phyloP scores from a whole-genome alignment of 2,888 invertebrate species.

The Ellobium chinense region DNA sequence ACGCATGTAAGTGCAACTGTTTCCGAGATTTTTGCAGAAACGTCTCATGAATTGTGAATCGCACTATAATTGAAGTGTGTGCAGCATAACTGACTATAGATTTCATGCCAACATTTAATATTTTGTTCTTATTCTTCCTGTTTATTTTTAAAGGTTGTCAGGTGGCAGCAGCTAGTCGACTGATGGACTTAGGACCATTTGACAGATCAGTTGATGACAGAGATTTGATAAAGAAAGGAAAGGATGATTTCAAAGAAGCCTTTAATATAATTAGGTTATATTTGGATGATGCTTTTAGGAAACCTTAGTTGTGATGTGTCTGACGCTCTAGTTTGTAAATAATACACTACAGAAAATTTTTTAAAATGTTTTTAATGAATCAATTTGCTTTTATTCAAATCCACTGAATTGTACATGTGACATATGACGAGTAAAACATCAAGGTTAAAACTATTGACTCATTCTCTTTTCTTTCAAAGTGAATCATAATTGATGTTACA shows the following conservation, averaged over 20 bases:
- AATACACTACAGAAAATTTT: no score
- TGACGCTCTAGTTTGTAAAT: no score
- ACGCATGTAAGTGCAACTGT: not conserved
- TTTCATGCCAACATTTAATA: not conserved
- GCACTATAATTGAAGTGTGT: not conserved
- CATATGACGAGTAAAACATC: no score
- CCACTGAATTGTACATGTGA: not conserved
- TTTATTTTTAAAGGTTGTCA: not conserved
- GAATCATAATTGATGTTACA: no score
- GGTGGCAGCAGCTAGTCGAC: not conserved
- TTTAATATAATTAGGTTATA: not conserved
- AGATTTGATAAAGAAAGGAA: not conserved
- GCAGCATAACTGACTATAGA: no score
- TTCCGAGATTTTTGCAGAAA: not conserved
- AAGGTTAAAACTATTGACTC: no score
- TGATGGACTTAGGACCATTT: conserved; percentile 37
- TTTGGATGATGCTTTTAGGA: not conserved
- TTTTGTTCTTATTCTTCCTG: not conserved
- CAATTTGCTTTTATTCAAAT: not conserved
- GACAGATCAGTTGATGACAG: conserved; percentile 36
- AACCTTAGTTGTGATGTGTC: not conserved
- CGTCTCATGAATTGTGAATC: not conserved
- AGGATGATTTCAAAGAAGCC: not conserved
- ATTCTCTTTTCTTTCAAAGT: no score
- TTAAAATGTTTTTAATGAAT: no score